A percentile compares a stretch with the other conserved stretches of the same genome.
These are phyloP conservation scores for Prietella phreatophila DNA, from an alignment of 2,113 vertebrate species.

Conservation along the genomic window DNA sequence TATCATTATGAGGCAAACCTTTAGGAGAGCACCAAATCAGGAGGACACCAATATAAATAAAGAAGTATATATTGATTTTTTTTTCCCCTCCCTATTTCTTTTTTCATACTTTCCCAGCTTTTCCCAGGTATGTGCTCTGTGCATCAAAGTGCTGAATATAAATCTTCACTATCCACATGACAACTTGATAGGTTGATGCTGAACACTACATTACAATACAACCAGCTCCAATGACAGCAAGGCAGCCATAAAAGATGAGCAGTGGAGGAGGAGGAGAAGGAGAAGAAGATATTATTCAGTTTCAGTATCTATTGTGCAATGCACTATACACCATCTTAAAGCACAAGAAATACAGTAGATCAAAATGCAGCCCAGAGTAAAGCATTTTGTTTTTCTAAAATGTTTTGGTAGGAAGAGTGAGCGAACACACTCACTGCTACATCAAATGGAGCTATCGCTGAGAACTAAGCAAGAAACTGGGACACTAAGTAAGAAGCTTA, in stretches of 20 bases:
- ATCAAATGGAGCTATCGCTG: background rate
- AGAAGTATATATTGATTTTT: background rate
- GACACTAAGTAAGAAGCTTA: background rate
- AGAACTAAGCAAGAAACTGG: background rate
- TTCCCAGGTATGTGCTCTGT: too few species aligned
- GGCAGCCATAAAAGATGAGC: background rate
- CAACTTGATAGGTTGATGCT: background rate
- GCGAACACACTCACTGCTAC: background rate
- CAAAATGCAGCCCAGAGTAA: background rate
- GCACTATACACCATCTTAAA: background rate
- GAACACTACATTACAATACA: background rate
- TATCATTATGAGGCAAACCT: conserved; percentile 63
- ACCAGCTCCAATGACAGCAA: background rate
- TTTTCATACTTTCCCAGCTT: background rate
- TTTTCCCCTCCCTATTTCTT: background rate
- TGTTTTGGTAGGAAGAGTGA: background rate
- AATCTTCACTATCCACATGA: background rate
- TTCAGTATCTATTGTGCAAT: background rate
- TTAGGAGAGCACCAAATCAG: conserved; percentile 46
- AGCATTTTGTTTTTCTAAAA: background rate
- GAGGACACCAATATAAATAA: conserved; percentile 39
- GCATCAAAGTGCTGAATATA: background rate
- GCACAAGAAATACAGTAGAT: background rate
- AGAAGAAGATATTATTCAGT: background rate
- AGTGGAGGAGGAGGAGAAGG: background rate